A percentile compares a stretch with the other conserved stretches of the same genome.
Evolutionary conservation across 2,113 vertebrate genomes (phyloP).

Genomic region (Scartelaos histophorus): DNA sequence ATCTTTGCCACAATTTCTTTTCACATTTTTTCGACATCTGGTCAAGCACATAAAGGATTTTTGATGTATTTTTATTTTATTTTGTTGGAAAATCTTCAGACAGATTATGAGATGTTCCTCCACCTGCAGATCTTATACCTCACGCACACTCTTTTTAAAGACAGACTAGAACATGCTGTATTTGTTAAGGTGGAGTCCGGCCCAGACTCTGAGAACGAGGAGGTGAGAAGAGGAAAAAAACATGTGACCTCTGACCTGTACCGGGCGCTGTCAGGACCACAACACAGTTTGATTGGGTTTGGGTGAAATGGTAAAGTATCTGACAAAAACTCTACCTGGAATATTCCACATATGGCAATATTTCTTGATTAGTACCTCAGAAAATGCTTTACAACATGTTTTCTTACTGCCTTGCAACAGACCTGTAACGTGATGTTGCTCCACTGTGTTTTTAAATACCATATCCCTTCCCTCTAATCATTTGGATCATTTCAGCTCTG

Average conservation of each 20-base stretch:
- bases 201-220: constrained; percentile 60
- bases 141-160: constrained; percentile 24
- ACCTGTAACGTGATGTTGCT: too few species aligned
- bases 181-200: constrained; percentile 59
- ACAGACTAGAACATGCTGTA: constrained; percentile 45
- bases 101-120: constrained; percentile 63
- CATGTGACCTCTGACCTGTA: constrained; percentile 64
- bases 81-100: constrained; percentile 60
- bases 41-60: constrained; percentile 51
- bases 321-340: too few species aligned
- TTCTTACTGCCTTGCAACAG: too few species aligned
- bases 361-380: too few species aligned
- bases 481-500: too few species aligned
- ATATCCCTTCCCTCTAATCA: too few species aligned
- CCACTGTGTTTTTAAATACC: too few species aligned
- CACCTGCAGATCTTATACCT: constrained; percentile 62
- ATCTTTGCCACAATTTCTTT: constrained; percentile 49
- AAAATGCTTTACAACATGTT: too few species aligned
- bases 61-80: constrained; percentile 54
- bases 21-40: constrained; percentile 58
- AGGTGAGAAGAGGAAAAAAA: constrained; percentile 66
- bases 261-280: constrained; percentile 56
- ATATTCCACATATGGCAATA: too few species aligned
- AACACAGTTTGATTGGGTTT: constrained; percentile 37
- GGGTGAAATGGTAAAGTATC: constrained; percentile 1